These are phyloP conservation scores for Sphaerophoria taeniata DNA, from an alignment of 2,888 invertebrate genomes.

Conservation along the genomic window DNA sequence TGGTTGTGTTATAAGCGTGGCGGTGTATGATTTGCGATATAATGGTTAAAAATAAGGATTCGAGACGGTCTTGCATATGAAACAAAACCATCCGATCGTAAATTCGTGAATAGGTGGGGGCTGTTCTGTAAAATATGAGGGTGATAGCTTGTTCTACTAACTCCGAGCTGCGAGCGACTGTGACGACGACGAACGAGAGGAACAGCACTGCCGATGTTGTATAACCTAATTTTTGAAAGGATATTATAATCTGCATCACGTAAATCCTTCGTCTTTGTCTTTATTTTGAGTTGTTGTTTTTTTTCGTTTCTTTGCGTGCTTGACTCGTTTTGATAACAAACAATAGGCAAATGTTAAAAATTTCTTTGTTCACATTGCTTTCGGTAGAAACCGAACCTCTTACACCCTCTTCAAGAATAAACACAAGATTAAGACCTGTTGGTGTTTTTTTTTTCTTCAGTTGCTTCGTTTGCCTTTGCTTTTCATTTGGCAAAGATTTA, in stretches of 20 bases:
- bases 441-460: conserved; percentile 36
- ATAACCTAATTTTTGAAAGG: conserved; percentile 76
- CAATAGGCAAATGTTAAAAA: conserved; percentile 64
- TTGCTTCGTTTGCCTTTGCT: neutral
- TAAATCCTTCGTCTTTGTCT: conserved; percentile 73
- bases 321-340: conserved; percentile 42
- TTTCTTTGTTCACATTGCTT: conserved; percentile 60
- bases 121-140: conserved; percentile 28
- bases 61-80: conserved; percentile 75
- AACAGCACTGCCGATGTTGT: neutral
- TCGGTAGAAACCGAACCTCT: neutral
- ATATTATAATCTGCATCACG: conserved; percentile 76
- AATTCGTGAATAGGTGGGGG: conserved; percentile 64
- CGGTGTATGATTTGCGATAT: conserved; percentile 76
- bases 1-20: conserved; percentile 17
- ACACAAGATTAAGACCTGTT: conserved; percentile 72
- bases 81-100: conserved; percentile 65
- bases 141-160: conserved; percentile 36
- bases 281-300: conserved; percentile 60
- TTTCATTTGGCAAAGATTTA: conserved; percentile 56
- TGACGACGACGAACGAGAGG: neutral
- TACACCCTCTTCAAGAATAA: conserved; percentile 17
- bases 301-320: conserved; percentile 30
- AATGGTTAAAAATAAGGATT: conserved; percentile 75
- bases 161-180: neutral